These are phyloP conservation scores for Heliconius hewitsoni DNA, from an alignment of 1,140 invertebrate genomes.

Conservation along the genomic window DNA sequence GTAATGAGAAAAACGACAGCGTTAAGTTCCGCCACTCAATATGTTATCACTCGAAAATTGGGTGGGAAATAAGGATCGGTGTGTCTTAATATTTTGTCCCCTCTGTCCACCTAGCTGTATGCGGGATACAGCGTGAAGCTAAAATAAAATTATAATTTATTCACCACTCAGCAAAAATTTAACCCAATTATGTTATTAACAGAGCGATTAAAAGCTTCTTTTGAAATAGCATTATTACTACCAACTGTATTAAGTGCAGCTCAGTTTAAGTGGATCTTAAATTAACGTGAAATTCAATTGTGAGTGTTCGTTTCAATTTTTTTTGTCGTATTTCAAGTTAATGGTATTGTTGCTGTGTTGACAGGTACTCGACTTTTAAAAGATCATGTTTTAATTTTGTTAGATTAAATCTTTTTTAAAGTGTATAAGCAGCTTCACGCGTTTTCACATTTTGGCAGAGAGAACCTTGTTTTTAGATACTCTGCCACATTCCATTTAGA, in stretches of 20 bases:
- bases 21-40: neutral
- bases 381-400: neutral
- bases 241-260: neutral
- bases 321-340: neutral
- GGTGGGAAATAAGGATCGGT: no score
- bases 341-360: neutral
- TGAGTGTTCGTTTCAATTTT: conserved; percentile 2
- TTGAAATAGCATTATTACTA: conserved; percentile 10
- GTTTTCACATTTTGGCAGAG: no score
- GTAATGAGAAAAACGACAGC: no score
- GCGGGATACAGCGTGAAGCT: conserved; percentile 6
- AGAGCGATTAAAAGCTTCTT: conserved; percentile 10
- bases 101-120: neutral
- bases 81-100: neutral
- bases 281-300: conserved; percentile 11
- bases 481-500: no score
- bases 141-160: neutral
- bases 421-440: neutral
- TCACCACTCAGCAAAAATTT: neutral
- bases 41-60: neutral
- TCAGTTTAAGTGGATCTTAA: conserved; percentile 6
- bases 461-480: no score
- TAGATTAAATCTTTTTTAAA: no score
- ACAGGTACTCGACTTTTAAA: neutral
- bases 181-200: conserved; percentile 3